Conservation (phyloP, 2,113 vertebrate species). For the Catharus bicknelli region DNA sequence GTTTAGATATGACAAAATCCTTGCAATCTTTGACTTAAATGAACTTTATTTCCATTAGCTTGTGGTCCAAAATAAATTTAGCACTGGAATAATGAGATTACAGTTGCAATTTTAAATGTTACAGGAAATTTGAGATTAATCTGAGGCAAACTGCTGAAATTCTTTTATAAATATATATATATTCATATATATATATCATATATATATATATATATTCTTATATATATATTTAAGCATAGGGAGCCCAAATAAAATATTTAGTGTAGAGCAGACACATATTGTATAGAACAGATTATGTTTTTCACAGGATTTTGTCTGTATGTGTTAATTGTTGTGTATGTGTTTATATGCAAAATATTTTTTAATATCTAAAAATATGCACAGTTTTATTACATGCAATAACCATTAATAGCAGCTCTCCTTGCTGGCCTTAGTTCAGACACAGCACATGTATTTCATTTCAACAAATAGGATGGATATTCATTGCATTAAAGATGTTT, state of each 20-base stretch:
- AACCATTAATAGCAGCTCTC: neutral
- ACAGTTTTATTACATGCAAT: neutral
- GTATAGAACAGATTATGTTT: neutral
- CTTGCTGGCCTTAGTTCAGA: neutral
- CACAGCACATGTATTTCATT: neutral
- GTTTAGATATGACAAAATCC: neutral
- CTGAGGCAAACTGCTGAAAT: neutral
- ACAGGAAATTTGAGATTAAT: neutral
- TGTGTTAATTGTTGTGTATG: neutral
- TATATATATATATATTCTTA: too few relatives aligned
- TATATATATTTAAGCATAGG: neutral
- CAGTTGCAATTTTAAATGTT: neutral
- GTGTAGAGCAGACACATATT: neutral
- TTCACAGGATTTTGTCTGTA: neutral
- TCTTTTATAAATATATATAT: neutral
- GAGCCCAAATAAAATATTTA: neutral
- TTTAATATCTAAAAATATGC: neutral
- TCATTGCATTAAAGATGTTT: neutral
- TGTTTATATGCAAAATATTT: neutral
- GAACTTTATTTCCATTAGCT: neutral
- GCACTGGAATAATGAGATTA: neutral
- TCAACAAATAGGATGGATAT: neutral
- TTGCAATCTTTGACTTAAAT: neutral
- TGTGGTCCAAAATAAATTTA: neutral
- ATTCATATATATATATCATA: too few relatives aligned